A percentile compares a stretch with the other conserved stretches of the same genome.
Evolutionary conservation across 1,140 invertebrate species (phyloP).

Genomic region (Chionoecetes opilio): DNA sequence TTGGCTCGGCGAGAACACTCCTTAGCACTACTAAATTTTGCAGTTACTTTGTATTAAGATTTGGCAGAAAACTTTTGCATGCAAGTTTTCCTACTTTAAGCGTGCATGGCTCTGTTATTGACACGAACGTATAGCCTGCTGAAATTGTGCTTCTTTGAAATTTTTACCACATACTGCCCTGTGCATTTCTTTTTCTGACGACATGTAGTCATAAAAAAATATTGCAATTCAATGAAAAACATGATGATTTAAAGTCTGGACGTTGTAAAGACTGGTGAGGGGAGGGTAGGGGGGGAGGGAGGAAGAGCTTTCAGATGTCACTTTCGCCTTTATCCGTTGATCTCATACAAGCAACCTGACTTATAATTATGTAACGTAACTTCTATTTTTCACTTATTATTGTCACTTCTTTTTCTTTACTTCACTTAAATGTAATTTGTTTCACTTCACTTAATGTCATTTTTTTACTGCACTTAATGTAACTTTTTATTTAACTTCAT

Average conservation of each 20-base stretch:
- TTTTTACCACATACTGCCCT: background rate
- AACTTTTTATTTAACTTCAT: too few species aligned
- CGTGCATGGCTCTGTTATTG: slow-evolving; percentile 7
- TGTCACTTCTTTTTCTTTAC: too few species aligned
- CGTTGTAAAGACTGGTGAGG: background rate
- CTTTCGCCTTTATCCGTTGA: too few species aligned
- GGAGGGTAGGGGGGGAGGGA: too few species aligned
- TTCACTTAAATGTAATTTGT: too few species aligned
- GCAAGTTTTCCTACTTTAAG: background rate
- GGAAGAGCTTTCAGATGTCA: too few species aligned
- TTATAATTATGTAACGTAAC: too few species aligned
- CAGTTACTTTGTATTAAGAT: slow-evolving; percentile 18
- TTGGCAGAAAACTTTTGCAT: background rate
- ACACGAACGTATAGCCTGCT: background rate
- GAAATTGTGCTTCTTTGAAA: background rate
- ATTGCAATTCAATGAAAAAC: background rate
- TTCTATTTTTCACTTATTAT: too few species aligned
- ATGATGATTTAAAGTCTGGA: background rate
- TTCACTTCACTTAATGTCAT: too few species aligned
- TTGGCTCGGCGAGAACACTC: slow-evolving; percentile 2
- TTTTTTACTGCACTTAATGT: too few species aligned
- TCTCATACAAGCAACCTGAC: too few species aligned
- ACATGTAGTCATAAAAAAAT: background rate
- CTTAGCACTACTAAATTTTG: background rate
- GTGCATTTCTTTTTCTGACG: background rate